Evolutionary conservation across 2,888 invertebrate species (phyloP), one percentile per base, ranked within the genome.

Genomic region (Andrena bucephala): DNA sequence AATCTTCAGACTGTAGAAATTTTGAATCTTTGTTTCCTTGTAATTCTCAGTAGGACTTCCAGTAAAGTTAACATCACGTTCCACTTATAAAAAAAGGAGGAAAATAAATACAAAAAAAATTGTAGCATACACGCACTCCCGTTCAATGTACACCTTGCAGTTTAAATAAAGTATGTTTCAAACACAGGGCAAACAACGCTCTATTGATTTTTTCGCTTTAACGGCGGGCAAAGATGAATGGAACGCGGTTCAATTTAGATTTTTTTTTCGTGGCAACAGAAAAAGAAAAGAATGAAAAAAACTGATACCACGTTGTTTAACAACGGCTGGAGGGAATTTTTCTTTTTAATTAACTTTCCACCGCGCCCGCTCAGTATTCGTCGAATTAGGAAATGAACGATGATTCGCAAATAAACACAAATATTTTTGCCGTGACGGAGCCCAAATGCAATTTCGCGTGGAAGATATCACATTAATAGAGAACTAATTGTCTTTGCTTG

Each of bases 151-250:
- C 52, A 27, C 27, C 16, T 29, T 50, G 24, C 10, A 2, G 62
- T 69, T 71, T 77, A 77, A 60, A 74, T 67, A 74, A 67, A 75
- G 42, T 62, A 20, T 52, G 62, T 20, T 36, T 33, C 13, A 42
- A 57, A 54, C 48, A 54, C 48, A 29, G 48, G 24, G 48, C 29
- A 71, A 65, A 70, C 57, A 76, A 36, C 48, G 65, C 24, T 33
- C 57, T 65, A 77, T 77, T 50, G 70, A 65, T 70, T 77, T 59
- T 42, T 48, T 10, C 31, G 20, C 27, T 63, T 13, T 48, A 36
- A 54, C 48, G 24, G 5, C 10, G 36, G 13, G 36, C 31, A 57
- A 73, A 66, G 31, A 59, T 5, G 48, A 24, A 59, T n/a, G 52
- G 52, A n/a, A 36, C 62, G 4, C 33, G 29, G 62, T 54, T 62